phyloP scores from a whole-genome alignment of 2,113 vertebrate genomes.

The Arenaria interpres region DNA sequence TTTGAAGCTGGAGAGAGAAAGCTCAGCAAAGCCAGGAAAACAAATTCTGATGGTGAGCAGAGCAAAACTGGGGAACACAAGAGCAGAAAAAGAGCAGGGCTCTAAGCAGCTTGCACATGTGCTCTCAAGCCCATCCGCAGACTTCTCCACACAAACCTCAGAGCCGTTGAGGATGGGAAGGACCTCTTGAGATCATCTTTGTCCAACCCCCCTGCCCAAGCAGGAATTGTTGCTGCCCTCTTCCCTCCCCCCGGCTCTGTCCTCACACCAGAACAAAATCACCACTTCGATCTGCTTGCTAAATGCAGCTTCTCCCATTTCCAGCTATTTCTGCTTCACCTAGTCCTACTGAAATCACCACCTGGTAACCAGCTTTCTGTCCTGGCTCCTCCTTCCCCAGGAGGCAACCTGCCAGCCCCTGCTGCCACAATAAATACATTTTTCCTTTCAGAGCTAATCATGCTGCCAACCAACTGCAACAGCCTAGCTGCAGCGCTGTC shows the following conservation, averaged over 20 bases:
- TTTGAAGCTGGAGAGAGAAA: background rate
- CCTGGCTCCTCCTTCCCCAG: background rate
- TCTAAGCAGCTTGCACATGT: background rate
- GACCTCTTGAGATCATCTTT: background rate
- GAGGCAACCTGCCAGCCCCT: background rate
- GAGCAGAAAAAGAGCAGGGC: background rate
- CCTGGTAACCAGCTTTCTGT: background rate
- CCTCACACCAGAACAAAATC: background rate
- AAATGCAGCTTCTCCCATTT: background rate
- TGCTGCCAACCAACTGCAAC: background rate
- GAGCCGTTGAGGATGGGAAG: background rate
- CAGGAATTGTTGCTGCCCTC: background rate
- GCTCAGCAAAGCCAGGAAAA: background rate
- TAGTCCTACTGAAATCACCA: background rate
- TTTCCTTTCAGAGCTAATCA: background rate
- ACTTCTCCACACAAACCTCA: background rate
- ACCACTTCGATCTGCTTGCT: background rate
- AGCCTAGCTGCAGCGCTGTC: background rate
- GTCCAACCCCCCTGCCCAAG: background rate
- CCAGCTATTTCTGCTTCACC: background rate
- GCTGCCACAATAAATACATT: background rate
- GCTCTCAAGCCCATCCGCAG: background rate
- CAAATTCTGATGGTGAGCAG: fast-evolving
- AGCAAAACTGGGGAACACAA: background rate
- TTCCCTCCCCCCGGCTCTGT: background rate